These are phyloP conservation scores for Esox niger DNA, from an alignment of 2,113 vertebrate genomes.

Conservation along the genomic window DNA sequence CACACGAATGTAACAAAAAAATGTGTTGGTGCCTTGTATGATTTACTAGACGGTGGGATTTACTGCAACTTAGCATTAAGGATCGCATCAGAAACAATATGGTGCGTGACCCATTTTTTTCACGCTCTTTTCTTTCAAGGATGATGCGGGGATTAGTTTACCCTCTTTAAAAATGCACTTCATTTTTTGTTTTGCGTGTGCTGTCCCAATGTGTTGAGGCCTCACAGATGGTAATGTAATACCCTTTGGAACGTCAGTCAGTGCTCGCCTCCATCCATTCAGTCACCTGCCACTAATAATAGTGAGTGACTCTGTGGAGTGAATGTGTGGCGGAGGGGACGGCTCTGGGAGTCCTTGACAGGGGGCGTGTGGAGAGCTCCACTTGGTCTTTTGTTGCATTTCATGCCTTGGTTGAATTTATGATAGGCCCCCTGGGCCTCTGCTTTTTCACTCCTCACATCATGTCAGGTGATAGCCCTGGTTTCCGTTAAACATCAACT, in stretches of 20 bases:
- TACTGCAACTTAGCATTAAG: conserved; percentile 29
- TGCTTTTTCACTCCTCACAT: conserved; percentile 30
- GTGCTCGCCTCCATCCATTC: conserved; percentile 34
- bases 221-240: conserved; percentile 55
- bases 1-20: conserved; percentile 50
- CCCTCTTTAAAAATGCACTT: conserved; percentile 9
- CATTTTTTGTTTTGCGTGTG: conserved; percentile 2
- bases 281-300: conserved; percentile 64
- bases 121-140: conserved; percentile 26
- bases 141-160: conserved; percentile 14
- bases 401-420: conserved; percentile 56
- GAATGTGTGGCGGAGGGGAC: conserved; percentile 33
- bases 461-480: conserved; percentile 50
- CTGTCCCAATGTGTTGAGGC: not conserved
- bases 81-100: conserved; percentile 25
- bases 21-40: conserved; percentile 36
- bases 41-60: conserved; percentile 49
- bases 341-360: conserved; percentile 23
- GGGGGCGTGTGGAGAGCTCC: conserved; percentile 40
- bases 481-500: conserved; percentile 30
- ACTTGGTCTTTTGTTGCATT: conserved; percentile 59
- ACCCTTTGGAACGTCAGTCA: conserved; percentile 40
- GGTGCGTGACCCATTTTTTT: conserved; percentile 20
- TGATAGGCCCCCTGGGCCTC: conserved; percentile 40
- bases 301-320: conserved; percentile 47